Conservation (phyloP, 2,797 vertebrate species). For the Scarus forsteni region DNA sequence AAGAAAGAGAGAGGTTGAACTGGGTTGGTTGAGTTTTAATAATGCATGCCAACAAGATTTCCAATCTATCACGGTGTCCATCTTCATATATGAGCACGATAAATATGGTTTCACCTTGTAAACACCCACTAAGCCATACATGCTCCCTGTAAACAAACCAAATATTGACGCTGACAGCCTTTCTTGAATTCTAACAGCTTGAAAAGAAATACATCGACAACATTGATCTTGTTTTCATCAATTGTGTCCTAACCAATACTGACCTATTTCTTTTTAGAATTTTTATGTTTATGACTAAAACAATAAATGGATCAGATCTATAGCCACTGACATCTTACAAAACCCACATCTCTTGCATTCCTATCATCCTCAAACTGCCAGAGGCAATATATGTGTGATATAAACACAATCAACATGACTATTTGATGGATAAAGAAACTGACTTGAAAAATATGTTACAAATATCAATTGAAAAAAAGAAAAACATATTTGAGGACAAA, state of each 20-base stretch:
- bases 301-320: conserved; percentile 11
- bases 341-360: conserved; percentile 19
- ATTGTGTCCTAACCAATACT: conserved; percentile 11
- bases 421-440: conserved; percentile 13
- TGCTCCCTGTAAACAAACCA: conserved; percentile 8
- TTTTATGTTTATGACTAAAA: conserved; percentile 29
- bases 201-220: conserved; percentile 30
- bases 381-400: neutral
- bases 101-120: conserved; percentile 48
- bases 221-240: conserved; percentile 10
- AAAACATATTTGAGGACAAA: neutral
- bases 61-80: conserved; percentile 23
- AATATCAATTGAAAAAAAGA: too few relatives aligned
- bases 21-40: conserved; percentile 79
- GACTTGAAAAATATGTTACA: neutral
- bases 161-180: conserved; percentile 31
- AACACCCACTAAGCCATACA: conserved; percentile 18
- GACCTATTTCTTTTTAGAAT: conserved; percentile 10
- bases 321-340: conserved; percentile 8
- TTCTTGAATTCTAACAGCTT: conserved; percentile 17
- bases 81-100: conserved; percentile 17
- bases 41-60: conserved; percentile 38
- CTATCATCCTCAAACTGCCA: neutral
- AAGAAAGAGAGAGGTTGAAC: conserved; percentile 14
- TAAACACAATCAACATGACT: conserved; percentile 6